A percentile compares a stretch with the other conserved stretches of the same genome.
These are phyloP conservation scores for Siphlonurus alternatus DNA, from an alignment of 2,888 invertebrate genomes.

Conservation along the genomic window DNA sequence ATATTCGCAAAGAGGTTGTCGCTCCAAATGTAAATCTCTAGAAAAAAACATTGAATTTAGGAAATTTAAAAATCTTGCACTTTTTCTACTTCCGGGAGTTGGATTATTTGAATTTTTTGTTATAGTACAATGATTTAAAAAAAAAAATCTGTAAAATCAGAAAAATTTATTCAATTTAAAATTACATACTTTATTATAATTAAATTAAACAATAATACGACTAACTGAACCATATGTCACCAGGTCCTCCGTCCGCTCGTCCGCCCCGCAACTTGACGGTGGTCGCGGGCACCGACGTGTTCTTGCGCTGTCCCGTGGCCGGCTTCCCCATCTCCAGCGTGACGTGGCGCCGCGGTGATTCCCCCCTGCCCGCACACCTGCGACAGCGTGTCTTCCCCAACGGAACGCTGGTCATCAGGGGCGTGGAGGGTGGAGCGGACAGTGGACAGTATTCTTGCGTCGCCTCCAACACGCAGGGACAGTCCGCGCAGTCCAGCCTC, in stretches of 20 bases:
- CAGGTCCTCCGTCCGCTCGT: constrained; percentile 31
- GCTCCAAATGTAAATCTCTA: too few species aligned
- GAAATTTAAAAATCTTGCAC: too few species aligned
- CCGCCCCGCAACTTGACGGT: constrained; percentile 31
- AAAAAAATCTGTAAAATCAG: too few species aligned
- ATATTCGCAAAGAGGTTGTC: too few species aligned
- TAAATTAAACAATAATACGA: too few species aligned
- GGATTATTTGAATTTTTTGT: too few species aligned
- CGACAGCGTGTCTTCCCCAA: constrained; percentile 27
- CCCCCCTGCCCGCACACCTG: constrained; percentile 24
- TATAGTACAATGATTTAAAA: too few species aligned
- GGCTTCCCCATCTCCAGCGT: constrained; percentile 32
- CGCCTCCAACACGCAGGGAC: constrained; percentile 27
- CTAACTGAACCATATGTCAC: too few species aligned
- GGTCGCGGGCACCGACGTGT: constrained; percentile 28
- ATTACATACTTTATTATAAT: too few species aligned
- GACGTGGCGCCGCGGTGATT: constrained; percentile 30
- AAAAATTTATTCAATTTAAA: too few species aligned
- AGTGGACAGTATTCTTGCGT: constrained; percentile 30
- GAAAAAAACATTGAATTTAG: too few species aligned
- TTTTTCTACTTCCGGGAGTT: too few species aligned
- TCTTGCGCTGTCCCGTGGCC: constrained; percentile 32
- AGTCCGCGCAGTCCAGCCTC: constrained; percentile 25
- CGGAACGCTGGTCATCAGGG: constrained; percentile 28
- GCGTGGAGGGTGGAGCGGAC: constrained; percentile 28